Evolutionary conservation across 2,113 vertebrate species (phyloP).

Genomic region (Cyprinodon variegatus): DNA sequence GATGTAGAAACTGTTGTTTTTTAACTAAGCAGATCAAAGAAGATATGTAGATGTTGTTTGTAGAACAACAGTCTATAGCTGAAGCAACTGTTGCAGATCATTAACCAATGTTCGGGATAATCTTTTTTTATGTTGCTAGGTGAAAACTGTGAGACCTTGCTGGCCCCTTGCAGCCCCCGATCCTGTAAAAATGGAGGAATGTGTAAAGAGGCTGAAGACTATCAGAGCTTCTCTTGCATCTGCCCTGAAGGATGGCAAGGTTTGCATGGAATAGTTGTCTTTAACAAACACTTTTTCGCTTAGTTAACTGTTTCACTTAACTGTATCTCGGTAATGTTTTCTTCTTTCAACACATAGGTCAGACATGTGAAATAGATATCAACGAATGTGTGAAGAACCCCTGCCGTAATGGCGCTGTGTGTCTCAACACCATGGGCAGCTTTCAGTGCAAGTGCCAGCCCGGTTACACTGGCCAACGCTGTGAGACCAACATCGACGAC

Average conservation of each 20-base stretch:
- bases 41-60: not conserved
- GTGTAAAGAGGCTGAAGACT: slow-evolving; percentile 90
- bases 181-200: slow-evolving; percentile 91
- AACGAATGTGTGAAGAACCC: slow-evolving; percentile 95
- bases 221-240: slow-evolving; percentile 92
- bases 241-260: slow-evolving; percentile 96
- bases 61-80: not conserved
- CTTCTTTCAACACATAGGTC: slow-evolving; percentile 77
- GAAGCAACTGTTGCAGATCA: not conserved
- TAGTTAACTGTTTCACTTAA: not conserved
- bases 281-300: not conserved
- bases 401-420: slow-evolving; percentile 85
- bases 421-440: slow-evolving; percentile 89
- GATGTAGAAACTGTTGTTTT: slow-evolving; percentile 30
- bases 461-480: slow-evolving; percentile 87
- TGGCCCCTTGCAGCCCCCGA: slow-evolving; percentile 87
- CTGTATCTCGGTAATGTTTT: not conserved
- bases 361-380: slow-evolving; percentile 94
- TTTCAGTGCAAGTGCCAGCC: slow-evolving; percentile 88
- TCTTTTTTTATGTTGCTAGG: slow-evolving; percentile 76
- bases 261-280: slow-evolving; percentile 47
- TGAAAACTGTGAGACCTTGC: slow-evolving; percentile 87
- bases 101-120: not conserved
- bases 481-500: slow-evolving; percentile 89
- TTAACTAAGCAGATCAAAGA: not conserved